These are phyloP conservation scores for Stegodyphus mimosarum DNA, from an alignment of 1,140 invertebrate species.

Conservation along the genomic window DNA sequence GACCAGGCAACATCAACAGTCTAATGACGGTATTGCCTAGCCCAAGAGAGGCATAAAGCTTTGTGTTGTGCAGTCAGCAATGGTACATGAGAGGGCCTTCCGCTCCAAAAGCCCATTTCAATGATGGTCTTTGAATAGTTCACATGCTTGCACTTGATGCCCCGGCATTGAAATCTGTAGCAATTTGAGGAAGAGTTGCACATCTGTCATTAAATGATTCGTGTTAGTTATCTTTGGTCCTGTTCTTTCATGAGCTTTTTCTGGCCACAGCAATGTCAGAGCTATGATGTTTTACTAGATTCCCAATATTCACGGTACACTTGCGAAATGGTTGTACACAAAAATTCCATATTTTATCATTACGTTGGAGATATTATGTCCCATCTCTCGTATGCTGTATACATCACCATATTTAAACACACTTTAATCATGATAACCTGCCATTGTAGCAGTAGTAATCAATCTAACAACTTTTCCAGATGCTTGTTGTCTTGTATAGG, in stretches of 20 bases:
- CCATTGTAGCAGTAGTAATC: not conserved
- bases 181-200: not conserved
- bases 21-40: not conserved
- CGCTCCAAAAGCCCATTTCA: not conserved
- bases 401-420: not conserved
- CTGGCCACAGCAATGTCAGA: too few relatives aligned
- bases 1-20: slow-evolving; percentile 8
- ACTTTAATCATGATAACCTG: slow-evolving; percentile 3
- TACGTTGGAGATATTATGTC: not conserved
- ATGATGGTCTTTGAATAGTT: slow-evolving; percentile 2
- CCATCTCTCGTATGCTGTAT: not conserved
- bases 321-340: slow-evolving; percentile 64
- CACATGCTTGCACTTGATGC: slow-evolving; percentile 10
- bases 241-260: not conserved
- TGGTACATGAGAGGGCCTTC: not conserved
- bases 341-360: not conserved
- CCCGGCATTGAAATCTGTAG: slow-evolving; percentile 6
- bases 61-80: not conserved
- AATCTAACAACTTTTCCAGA: not conserved
- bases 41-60: not conserved
- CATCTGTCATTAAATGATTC: slow-evolving; percentile 1
- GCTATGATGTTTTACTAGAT: too few relatives aligned
- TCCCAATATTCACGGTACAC: slow-evolving; percentile 77
- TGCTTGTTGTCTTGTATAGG: not conserved
- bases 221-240: not conserved